These are phyloP conservation scores for Malurus elegans DNA, from an alignment of 2,113 vertebrate species.

Conservation along the genomic window DNA sequence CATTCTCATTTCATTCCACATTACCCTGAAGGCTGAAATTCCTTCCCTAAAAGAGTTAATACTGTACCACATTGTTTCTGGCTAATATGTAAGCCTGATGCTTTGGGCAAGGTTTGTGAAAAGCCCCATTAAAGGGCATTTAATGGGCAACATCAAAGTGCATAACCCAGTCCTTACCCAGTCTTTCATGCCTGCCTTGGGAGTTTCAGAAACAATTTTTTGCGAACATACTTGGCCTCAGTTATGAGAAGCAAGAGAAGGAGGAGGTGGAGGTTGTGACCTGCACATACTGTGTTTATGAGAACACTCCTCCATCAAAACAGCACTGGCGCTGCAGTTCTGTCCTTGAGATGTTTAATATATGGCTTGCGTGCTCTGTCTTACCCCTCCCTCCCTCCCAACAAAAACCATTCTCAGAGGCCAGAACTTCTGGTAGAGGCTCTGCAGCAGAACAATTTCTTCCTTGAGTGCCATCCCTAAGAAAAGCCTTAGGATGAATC, in stretches of 20 bases:
- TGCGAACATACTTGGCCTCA: background rate
- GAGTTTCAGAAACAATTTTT: background rate
- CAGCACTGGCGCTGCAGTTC: background rate
- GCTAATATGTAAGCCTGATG: background rate
- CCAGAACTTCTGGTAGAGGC: background rate
- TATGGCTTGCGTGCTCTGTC: background rate
- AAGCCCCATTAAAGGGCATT: background rate
- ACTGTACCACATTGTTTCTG: background rate
- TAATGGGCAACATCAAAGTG: background rate
- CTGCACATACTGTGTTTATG: conserved; percentile 7
- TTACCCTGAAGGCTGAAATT: background rate
- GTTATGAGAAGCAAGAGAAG: conserved; percentile 16
- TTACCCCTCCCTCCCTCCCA: background rate
- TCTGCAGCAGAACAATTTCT: background rate
- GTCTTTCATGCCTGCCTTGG: background rate
- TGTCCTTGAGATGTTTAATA: background rate
- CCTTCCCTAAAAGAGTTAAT: background rate
- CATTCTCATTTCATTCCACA: background rate
- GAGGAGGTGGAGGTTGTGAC: conserved; percentile 52
- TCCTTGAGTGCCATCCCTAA: background rate
- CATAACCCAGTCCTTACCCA: background rate
- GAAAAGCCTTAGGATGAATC: background rate
- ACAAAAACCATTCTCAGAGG: background rate
- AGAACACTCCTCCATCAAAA: conserved; percentile 24
- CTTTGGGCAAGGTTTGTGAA: background rate